These are phyloP conservation scores for Cepaea hortensis DNA, from an alignment of 2,888 invertebrate species.

Conservation along the genomic window DNA sequence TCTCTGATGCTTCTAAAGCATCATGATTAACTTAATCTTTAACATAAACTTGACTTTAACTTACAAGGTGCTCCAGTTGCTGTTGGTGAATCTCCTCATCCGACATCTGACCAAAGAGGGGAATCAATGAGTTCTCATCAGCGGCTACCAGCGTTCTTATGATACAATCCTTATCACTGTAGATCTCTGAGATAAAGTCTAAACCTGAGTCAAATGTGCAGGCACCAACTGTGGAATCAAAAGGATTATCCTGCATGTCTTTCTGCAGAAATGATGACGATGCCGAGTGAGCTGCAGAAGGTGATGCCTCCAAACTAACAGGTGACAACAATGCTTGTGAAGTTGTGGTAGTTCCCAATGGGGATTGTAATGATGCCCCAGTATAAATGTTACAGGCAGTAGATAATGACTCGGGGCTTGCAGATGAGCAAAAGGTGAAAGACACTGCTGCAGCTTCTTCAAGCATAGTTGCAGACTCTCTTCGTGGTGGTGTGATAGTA, in stretches of 20 bases:
- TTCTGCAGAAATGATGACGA: background rate
- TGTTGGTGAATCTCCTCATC: conserved; percentile 7
- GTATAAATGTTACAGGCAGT: too few species aligned
- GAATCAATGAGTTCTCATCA: conserved; percentile 18
- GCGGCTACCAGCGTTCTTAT: conserved; percentile 1
- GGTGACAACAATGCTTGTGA: too few species aligned
- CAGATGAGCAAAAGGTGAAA: background rate
- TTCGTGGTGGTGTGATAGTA: background rate
- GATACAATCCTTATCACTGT: conserved; percentile 6
- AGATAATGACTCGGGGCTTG: background rate
- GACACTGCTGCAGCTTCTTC: too few species aligned
- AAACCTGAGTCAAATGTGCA: background rate
- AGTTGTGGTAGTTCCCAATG: too few species aligned
- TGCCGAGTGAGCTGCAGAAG: background rate
- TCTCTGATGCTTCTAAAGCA: too few species aligned
- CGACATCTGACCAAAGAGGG: conserved; percentile 13
- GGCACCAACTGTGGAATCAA: background rate
- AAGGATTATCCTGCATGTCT: background rate
- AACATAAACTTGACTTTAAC: background rate
- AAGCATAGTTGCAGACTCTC: too few species aligned
- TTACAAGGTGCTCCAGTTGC: conserved; percentile 27
- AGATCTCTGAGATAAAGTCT: background rate
- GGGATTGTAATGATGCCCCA: too few species aligned
- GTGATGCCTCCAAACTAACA: background rate
- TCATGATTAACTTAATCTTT: too few species aligned